Conservation (phyloP, 2,113 vertebrate genomes). For the Orycteropus afer region DNA sequence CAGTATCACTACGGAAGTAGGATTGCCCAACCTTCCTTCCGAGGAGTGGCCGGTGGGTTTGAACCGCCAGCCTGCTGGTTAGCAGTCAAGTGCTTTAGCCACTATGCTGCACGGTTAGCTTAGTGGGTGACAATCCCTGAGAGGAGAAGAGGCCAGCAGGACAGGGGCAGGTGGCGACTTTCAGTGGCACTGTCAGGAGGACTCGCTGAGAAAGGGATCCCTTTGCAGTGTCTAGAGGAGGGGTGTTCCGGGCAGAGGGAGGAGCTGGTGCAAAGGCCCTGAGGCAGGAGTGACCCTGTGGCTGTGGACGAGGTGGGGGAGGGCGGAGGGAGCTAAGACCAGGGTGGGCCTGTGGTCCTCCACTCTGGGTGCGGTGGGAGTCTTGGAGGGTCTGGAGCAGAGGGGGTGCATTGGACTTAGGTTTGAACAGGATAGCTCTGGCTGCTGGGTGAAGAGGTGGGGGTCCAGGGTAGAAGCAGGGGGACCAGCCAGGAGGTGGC, state of each 20-base stretch:
- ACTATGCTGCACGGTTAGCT: too few species aligned
- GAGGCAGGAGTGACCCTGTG: background rate
- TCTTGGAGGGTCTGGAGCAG: background rate
- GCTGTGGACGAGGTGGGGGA: accelerated
- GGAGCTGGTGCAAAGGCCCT: background rate
- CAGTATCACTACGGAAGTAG: too few species aligned
- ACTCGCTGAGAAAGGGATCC: accelerated
- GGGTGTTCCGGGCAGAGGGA: background rate
- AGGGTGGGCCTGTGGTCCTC: background rate
- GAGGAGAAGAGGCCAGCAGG: background rate
- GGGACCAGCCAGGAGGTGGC: too few species aligned
- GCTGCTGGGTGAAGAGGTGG: background rate
- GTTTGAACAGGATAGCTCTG: background rate
- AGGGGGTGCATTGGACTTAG: accelerated
- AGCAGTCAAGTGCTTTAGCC: too few species aligned
- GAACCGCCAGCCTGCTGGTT: too few species aligned
- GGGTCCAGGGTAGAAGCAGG: background rate
- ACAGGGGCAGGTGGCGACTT: accelerated
- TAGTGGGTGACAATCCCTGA: accelerated
- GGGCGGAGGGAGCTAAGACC: too few species aligned
- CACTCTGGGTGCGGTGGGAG: background rate
- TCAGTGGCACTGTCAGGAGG: background rate
- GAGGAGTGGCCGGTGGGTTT: too few species aligned
- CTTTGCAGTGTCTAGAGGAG: background rate
- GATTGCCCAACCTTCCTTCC: too few species aligned